A percentile compares a stretch with the other conserved stretches of the same genome.
phyloP scores from a whole-genome alignment of 2,797 vertebrate species.

The Sebastes steindachneri region DNA sequence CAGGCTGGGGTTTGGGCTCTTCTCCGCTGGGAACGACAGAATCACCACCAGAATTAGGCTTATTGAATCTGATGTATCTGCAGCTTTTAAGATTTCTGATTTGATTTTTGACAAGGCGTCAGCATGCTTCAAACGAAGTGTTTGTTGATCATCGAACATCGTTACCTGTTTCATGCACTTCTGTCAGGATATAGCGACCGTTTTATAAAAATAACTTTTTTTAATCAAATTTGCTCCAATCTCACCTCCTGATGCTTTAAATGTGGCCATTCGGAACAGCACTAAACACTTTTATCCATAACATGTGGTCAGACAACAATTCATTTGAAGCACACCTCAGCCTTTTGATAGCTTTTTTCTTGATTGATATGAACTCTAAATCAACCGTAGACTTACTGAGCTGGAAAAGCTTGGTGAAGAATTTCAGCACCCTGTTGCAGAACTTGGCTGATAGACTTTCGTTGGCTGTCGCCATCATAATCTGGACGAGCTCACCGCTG shows the following conservation, averaged over 20 bases:
- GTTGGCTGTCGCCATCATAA: slow-evolving; percentile 99
- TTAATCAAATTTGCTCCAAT: too few relatives aligned
- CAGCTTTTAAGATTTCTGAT: neutral
- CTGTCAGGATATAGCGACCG: too few relatives aligned
- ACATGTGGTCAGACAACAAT: neutral
- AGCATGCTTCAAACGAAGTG: neutral
- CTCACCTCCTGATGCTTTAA: neutral
- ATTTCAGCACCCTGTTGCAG: slow-evolving; percentile 97
- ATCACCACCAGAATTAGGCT: neutral
- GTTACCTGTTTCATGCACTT: too few relatives aligned
- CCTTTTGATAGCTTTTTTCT: neutral
- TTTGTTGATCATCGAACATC: neutral
- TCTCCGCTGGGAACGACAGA: slow-evolving; percentile 87
- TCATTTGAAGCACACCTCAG: neutral
- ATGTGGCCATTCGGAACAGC: neutral
- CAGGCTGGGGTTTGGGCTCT: slow-evolving; percentile 96
- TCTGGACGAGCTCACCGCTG: slow-evolving; percentile 97
- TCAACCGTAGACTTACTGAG: slow-evolving; percentile 88
- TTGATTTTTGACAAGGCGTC: neutral
- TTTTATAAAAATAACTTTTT: too few relatives aligned
- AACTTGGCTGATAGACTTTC: slow-evolving; percentile 97
- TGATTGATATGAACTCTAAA: neutral
- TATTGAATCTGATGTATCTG: neutral
- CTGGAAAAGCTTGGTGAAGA: slow-evolving; percentile 99
- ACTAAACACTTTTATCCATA: neutral